Evolutionary conservation across 2,888 invertebrate genomes (phyloP).

Genomic region (Perdita meconis): DNA sequence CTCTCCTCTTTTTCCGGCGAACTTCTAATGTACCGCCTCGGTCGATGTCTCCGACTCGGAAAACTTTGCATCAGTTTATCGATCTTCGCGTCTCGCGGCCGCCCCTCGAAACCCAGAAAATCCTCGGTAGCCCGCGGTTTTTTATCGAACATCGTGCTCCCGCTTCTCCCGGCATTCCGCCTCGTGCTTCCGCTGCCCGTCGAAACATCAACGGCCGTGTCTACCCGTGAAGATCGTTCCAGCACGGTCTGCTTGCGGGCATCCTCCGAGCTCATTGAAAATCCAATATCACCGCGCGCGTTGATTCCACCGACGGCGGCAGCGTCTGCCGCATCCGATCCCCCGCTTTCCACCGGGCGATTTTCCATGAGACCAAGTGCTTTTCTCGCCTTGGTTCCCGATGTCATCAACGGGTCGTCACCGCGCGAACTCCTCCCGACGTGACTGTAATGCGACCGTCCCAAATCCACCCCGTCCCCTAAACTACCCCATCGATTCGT

Average conservation of each 20-base stretch:
- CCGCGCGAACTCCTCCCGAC: constrained; percentile 14
- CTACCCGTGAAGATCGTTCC: neutral
- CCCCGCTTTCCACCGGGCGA: neutral
- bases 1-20: neutral
- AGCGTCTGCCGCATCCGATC: neutral
- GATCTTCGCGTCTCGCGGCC: neutral
- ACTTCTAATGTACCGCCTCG: neutral
- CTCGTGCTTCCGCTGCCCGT: no score
- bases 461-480: neutral
- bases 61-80: neutral
- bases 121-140: neutral
- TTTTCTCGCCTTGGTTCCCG: neutral
- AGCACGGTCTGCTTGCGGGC: neutral
- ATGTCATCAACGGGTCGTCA: constrained; percentile 10
- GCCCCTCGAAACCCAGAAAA: neutral
- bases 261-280: neutral
- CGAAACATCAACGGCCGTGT: neutral
- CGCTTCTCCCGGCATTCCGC: neutral
- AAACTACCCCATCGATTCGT: neutral
- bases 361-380: neutral
- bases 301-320: neutral
- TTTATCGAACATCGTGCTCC: neutral
- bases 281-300: neutral
- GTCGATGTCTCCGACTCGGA: neutral
- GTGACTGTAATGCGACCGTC: constrained; percentile 30